Evolutionary conservation across 2,797 vertebrate species (phyloP).

Genomic region (Phoeniculus purpureus): DNA sequence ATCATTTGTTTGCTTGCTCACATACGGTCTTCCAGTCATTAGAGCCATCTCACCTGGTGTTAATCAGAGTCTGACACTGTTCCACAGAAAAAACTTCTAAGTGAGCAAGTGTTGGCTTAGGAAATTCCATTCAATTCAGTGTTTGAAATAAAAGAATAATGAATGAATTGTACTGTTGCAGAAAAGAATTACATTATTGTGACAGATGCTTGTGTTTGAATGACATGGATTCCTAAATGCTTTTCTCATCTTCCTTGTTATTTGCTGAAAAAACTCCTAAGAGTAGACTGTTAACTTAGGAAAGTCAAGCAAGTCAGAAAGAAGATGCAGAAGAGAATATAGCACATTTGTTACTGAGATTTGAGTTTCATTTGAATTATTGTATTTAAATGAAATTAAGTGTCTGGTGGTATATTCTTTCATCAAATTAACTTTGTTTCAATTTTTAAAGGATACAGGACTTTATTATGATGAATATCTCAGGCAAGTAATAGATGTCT

Average conservation of each 20-base stretch:
- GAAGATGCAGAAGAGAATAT: not conserved
- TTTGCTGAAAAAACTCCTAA: not conserved
- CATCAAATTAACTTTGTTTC: not conserved
- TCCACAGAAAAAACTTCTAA: not conserved
- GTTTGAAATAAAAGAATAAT: not conserved
- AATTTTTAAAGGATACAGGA: constrained; percentile 88
- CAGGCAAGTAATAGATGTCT: constrained; percentile 96
- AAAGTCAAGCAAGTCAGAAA: not conserved
- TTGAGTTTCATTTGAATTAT: not conserved
- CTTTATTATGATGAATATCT: constrained; percentile 98
- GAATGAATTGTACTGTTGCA: not conserved
- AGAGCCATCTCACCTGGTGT: too few species aligned
- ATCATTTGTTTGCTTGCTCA: too few species aligned
- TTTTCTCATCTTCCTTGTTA: not conserved
- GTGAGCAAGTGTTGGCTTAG: not conserved
- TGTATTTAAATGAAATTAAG: not conserved
- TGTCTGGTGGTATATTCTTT: constrained; percentile 8
- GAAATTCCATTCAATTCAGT: not conserved
- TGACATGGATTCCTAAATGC: not conserved
- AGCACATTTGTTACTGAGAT: not conserved
- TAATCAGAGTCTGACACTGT: not conserved
- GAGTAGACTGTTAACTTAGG: not conserved
- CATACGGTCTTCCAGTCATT: too few species aligned
- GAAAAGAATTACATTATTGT: not conserved
- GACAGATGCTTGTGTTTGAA: not conserved